Percentiles rank a stretch among this genome's conserved stretches.
phyloP scores from a whole-genome alignment of 2,888 invertebrate genomes.

The Conops quadrifasciatus region DNA sequence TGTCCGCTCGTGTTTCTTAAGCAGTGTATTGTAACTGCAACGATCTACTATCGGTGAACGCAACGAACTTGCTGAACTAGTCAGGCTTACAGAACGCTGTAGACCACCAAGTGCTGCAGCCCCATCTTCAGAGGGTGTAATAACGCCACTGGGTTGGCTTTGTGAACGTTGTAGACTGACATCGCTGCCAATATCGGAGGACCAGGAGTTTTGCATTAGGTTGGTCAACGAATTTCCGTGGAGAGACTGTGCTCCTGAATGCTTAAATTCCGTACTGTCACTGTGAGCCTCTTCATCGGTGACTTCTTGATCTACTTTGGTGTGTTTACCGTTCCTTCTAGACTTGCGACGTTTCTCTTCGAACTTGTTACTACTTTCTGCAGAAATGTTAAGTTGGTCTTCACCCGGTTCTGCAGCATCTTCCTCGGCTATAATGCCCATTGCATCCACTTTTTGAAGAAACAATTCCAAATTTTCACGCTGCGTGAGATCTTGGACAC shows the following conservation, averaged over 20 bases:
- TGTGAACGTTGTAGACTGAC: neutral
- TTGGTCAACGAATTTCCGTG: conserved; percentile 58
- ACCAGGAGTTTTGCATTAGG: conserved; percentile 63
- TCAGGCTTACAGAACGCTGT: conserved; percentile 61
- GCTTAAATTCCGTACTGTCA: neutral
- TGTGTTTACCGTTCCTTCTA: conserved; percentile 38
- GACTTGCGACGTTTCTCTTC: conserved; percentile 31
- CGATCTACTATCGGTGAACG: conserved; percentile 56
- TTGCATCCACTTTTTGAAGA: conserved; percentile 64
- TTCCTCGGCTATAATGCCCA: conserved; percentile 63
- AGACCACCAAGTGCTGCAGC: conserved; percentile 34
- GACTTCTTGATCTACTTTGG: conserved; percentile 30
- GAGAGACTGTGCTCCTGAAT: conserved; percentile 3
- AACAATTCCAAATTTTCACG: conserved; percentile 59
- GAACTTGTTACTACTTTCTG: neutral
- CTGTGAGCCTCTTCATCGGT: neutral
- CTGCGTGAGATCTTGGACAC: conserved; percentile 53
- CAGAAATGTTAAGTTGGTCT: neutral
- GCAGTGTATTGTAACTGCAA: conserved; percentile 61
- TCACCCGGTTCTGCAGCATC: conserved; percentile 55
- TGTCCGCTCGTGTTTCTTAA: conserved; percentile 60
- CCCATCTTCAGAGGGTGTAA: neutral
- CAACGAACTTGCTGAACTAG: conserved; percentile 53
- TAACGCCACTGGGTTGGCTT: neutral
- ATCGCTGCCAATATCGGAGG: conserved; percentile 50